phyloP scores from a whole-genome alignment of 2,113 vertebrate species.

The Fregata magnificens region DNA sequence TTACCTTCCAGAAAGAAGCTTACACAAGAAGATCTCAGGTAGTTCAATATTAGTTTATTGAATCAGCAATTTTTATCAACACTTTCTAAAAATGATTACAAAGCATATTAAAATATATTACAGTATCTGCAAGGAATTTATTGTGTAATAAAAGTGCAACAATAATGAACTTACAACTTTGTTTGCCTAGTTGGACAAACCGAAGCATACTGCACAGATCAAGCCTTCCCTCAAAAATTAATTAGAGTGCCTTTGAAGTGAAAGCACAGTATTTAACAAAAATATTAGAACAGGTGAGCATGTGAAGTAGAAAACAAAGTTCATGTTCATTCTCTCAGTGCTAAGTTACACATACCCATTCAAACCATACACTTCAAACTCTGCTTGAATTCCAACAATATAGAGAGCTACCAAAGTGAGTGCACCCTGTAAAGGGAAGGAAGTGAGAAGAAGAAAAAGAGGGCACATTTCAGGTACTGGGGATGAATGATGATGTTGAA shows the following conservation, averaged over 20 bases:
- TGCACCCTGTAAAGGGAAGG: background rate
- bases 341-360: background rate
- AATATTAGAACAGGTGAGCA: background rate
- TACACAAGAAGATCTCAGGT: background rate
- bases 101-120: conserved; percentile 68
- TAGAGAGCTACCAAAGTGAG: background rate
- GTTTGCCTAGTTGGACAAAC: conserved; percentile 13
- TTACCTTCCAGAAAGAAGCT: background rate
- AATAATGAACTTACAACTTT: conserved; percentile 10
- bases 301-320: background rate
- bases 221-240: conserved; percentile 8
- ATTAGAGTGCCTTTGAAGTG: background rate
- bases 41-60: conserved; percentile 65
- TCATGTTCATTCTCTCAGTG: background rate
- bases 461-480: background rate
- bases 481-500: background rate
- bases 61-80: conserved; percentile 24
- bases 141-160: conserved; percentile 33
- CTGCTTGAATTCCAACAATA: background rate
- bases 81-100: conserved; percentile 57
- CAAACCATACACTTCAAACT: background rate
- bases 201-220: background rate
- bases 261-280: conserved; percentile 17
- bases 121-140: conserved; percentile 58
- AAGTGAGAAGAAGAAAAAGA: background rate